Base-by-base conservation (phyloP, 92 coral and sea anemone genomes). In the Phenganax marumi region DNA sequence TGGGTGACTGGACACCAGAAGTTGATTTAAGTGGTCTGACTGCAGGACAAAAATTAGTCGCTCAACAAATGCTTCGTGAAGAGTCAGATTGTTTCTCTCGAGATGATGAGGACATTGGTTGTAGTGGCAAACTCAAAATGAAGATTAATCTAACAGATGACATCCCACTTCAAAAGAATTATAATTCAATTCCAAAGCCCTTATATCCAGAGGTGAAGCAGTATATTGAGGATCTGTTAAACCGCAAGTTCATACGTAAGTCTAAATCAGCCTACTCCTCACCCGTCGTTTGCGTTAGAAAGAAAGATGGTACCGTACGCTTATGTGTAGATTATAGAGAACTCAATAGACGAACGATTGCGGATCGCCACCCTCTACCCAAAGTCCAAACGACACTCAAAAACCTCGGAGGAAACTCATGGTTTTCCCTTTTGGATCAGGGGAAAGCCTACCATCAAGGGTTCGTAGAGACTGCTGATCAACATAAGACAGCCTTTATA, bases 381-480 rank as follows among this genome's bases (percentile, higher is more conserved):
- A 10, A 68, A 17, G 73, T 82, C 52, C 86, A 82, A 56, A 68
- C 70, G 10, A 56, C 63, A n/a, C 73, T 83, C n/a, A 62, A 83
- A 11, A 56, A 54, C 63, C 39, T 83, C n/a, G 86, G 86, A 12
- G 72, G 86, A 0, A 83, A 83, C 51, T 17, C 12, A n/a, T 83
- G 89, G 89, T 86, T 74, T 33, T 83, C 69, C n/a, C 46, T 83
- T 21, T 72, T 86, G 21, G 82, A 82, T 25, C 89, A 82, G 55
- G 73, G 89, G 16, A 80, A 80, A 61, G 88, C 86, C 0, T 85
- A 79, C 58, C 88, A 85, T 70, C 86, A 81, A 50, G 86, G 87
- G 12, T 86, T 86, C 51, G 60, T 86, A 3, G 33, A 75, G 23
- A 53, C 76, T 11, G 68, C 50, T 22, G 23, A 43, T 12, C 76